phyloP scores from a whole-genome alignment of 1,140 invertebrate genomes.

The Caenorhabditis elegans region WBcel235 BX284605.5:6006501-6007000 shows the following conservation, averaged over 20 bases:
- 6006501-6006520: slow-evolving; percentile 9
- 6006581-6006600: background rate
- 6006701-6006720: background rate
- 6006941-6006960: no score
- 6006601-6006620: slow-evolving; percentile 15
- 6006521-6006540: background rate
- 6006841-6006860: no score
- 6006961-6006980: no score
- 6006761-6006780: background rate
- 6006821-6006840: background rate
- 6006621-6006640: background rate
- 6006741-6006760: background rate
- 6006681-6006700: slow-evolving; percentile 14
- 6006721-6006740: background rate
- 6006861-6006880: no score
- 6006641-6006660: background rate
- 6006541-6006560: slow-evolving; percentile 1
- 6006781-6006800: background rate
- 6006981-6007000: no score
- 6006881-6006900: no score
- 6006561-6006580: background rate
- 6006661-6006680: slow-evolving; percentile 1
- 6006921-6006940: no score
- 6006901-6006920: no score
- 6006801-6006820: background rate